These are phyloP conservation scores for Taeniopygia guttata DNA, from an alignment of 2,797 vertebrate genomes.

Conservation along the genomic window DNA sequence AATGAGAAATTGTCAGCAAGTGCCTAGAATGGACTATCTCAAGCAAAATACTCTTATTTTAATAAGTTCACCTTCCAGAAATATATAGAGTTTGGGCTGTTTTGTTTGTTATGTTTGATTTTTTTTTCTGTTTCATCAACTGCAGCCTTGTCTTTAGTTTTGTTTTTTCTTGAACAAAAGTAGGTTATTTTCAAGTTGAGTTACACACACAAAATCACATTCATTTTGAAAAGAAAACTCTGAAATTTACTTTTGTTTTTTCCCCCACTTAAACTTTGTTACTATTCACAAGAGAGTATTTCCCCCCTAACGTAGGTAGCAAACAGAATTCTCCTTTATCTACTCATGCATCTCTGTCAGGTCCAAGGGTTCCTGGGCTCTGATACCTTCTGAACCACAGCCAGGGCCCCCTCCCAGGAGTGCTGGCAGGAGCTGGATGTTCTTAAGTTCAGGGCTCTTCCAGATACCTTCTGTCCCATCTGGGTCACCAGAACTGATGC, in stretches of 20 bases:
- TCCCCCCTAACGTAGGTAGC: neutral
- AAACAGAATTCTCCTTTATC: neutral
- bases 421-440: neutral
- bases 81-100: neutral
- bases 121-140: neutral
- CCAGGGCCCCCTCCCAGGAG: neutral
- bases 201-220: neutral
- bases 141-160: neutral
- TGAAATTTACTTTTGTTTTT: neutral
- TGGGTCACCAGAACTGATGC: neutral
- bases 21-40: slow-evolving; percentile 46
- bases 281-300: neutral
- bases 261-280: neutral
- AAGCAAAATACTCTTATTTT: neutral
- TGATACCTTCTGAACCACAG: neutral
- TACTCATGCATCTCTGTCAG: neutral
- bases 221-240: neutral
- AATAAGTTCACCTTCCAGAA: neutral
- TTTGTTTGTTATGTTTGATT: neutral
- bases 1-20: slow-evolving; percentile 77
- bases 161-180: neutral
- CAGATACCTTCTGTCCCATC: neutral
- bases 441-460: neutral
- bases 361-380: neutral
- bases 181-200: neutral